Percentiles rank a stretch among this genome's conserved stretches.
Conservation (phyloP, 2,797 vertebrate genomes). For the Brotula barbata region DNA sequence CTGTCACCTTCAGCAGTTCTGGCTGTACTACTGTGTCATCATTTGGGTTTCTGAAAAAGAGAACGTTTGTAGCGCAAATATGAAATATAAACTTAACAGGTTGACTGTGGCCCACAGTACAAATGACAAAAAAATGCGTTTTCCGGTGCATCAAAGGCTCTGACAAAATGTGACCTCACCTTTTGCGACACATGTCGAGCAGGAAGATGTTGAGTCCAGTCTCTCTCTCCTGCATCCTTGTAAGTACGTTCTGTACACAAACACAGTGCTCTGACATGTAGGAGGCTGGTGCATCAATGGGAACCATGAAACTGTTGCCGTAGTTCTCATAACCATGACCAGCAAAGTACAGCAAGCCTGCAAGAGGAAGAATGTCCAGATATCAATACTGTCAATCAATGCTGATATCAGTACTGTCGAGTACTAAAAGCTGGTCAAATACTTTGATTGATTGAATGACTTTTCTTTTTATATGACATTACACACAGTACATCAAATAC, state of each 20-base stretch:
- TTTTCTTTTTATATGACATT: too few relatives aligned
- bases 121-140: background rate
- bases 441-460: too few relatives aligned
- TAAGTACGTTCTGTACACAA: conserved; percentile 85
- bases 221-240: conserved; percentile 84
- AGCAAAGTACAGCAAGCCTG: conserved; percentile 89
- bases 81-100: background rate
- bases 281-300: conserved; percentile 82
- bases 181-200: conserved; percentile 90
- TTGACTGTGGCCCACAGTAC: background rate
- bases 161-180: conserved; percentile 62
- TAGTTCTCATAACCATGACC: conserved; percentile 90
- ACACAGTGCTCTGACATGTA: conserved; percentile 85
- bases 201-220: conserved; percentile 88
- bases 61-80: background rate
- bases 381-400: too few relatives aligned
- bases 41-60: conserved; percentile 79
- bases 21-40: conserved; percentile 83
- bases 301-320: conserved; percentile 92
- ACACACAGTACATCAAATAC: too few relatives aligned
- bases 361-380: background rate
- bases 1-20: conserved; percentile 82
- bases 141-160: background rate
- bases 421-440: too few relatives aligned
- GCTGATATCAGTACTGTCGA: too few relatives aligned